A percentile compares a stretch with the other conserved stretches of the same genome.
phyloP scores from a whole-genome alignment of 2,113 vertebrate species.

The Rhinopithecus roxellana region DNA sequence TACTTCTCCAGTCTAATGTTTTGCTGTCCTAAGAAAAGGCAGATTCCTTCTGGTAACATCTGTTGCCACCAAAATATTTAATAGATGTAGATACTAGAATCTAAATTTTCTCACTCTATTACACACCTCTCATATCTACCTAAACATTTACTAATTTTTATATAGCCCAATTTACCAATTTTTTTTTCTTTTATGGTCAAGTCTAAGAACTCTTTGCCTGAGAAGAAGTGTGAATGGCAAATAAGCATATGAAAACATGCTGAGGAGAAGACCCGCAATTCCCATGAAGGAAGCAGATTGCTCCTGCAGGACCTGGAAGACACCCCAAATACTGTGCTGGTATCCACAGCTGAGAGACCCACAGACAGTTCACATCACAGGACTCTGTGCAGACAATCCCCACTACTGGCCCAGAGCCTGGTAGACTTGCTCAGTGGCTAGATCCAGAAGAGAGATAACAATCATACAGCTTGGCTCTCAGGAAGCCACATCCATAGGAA shows the following conservation, averaged over 20 bases:
- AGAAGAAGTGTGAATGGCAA: constrained; percentile 16
- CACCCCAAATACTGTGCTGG: no score
- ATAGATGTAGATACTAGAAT: neutral
- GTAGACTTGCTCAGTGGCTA: no score
- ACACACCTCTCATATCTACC: neutral
- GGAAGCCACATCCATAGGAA: no score
- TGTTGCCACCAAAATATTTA: neutral
- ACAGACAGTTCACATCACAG: no score
- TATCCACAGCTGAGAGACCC: no score
- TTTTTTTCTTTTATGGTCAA: neutral
- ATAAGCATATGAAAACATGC: neutral
- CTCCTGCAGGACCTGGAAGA: no score
- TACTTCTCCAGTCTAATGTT: neutral
- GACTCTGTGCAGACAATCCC: no score
- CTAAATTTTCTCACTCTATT: neutral
- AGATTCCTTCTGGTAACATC: neutral
- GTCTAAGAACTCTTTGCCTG: neutral
- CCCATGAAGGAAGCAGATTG: no score
- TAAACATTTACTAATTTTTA: neutral
- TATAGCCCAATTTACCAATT: neutral
- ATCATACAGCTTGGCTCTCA: no score
- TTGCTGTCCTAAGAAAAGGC: neutral
- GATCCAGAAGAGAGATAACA: no score
- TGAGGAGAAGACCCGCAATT: neutral
- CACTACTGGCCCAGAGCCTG: no score